phyloP scores from a whole-genome alignment of 2,888 invertebrate species.

The Mimumesa dahlbomi region DNA sequence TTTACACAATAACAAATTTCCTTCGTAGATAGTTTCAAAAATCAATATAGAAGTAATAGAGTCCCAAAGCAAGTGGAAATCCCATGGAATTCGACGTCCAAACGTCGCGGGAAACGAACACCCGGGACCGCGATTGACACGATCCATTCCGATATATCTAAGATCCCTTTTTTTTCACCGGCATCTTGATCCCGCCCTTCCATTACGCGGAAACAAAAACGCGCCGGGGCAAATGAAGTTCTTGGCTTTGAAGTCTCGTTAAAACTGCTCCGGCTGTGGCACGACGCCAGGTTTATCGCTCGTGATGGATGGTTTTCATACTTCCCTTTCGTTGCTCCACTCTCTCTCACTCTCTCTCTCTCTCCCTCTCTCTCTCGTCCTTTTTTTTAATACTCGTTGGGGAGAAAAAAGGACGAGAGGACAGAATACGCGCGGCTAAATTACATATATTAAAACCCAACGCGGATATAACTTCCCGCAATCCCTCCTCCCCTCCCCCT shows the following conservation, averaged over 20 bases:
- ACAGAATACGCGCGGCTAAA: slow-evolving; percentile 43
- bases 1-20: too few relatives aligned
- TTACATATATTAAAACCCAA: slow-evolving; percentile 53
- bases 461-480: slow-evolving; percentile 36
- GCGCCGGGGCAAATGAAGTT: slow-evolving; percentile 54
- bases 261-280: slow-evolving; percentile 51
- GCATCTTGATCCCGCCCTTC: slow-evolving; percentile 36
- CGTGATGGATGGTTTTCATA: slow-evolving; percentile 62
- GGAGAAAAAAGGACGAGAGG: slow-evolving; percentile 7
- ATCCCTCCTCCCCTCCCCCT: neutral
- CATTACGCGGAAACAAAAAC: slow-evolving; percentile 44
- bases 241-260: slow-evolving; percentile 63
- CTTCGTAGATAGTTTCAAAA: too few relatives aligned
- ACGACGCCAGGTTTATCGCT: slow-evolving; percentile 56
- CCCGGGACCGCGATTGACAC: neutral
- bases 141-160: slow-evolving; percentile 42
- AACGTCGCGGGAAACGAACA: neutral
- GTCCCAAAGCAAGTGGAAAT: too few relatives aligned
- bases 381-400: slow-evolving; percentile 41
- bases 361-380: neutral
- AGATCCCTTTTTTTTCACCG: slow-evolving; percentile 10
- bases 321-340: slow-evolving; percentile 33
- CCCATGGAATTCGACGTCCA: too few relatives aligned
- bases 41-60: too few relatives aligned
- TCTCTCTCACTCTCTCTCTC: neutral